Evolutionary conservation across 35 echinoderm and acorn worm species (phyloP), one percentile per base, ranked within the genome.

Genomic region (Holothuria glaberrima): DNA sequence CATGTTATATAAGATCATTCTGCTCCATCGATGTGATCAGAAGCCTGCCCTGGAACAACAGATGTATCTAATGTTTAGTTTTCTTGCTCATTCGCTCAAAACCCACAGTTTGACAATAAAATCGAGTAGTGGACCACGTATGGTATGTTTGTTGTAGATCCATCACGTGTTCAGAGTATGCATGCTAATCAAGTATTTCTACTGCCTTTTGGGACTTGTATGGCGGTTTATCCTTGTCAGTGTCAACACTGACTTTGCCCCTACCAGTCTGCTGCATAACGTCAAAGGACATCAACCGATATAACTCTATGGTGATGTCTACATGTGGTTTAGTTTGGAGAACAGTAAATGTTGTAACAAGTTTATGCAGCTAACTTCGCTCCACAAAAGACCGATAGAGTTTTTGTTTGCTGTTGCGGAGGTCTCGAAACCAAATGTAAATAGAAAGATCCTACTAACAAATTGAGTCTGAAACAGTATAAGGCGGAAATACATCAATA

Each of bases 341-440:
- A 78, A 78, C 33, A 18, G 74, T 50, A 78, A 78, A 78, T 33
- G 44, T 78, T 78, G 74, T 78, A 48, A 78, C 74, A 78, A 78
- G 74, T 78, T 78, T 78, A 52, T 75, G 71, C 41, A 48, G 74
- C 38, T 48, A 78, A 25, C 38, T 13, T 69, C 20, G 27, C 20
- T 48, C 12, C 74, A 78, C 74, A 78, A 78, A 78, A 78, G 74
- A 78, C 3, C 35, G 36, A 52, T 21, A 7, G 50, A 24, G 9
- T 25, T 48, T 19, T 30, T 78, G 41, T 78, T 78, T 78, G 74
- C 27, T 45, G 25, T 78, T 78, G 21, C n/a, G 38, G 21, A 24
- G 29, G 74, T 25, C 22, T 78, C 74, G 74, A 78, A 78, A 78
- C 74, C 74, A 48, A 78, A 48, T 78, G 74, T 28, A 78, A 78